Percentiles rank a stretch among this genome's conserved stretches.
Evolutionary conservation across 2,113 vertebrate species (phyloP).

Genomic region (Salvelinus sp.): DNA sequence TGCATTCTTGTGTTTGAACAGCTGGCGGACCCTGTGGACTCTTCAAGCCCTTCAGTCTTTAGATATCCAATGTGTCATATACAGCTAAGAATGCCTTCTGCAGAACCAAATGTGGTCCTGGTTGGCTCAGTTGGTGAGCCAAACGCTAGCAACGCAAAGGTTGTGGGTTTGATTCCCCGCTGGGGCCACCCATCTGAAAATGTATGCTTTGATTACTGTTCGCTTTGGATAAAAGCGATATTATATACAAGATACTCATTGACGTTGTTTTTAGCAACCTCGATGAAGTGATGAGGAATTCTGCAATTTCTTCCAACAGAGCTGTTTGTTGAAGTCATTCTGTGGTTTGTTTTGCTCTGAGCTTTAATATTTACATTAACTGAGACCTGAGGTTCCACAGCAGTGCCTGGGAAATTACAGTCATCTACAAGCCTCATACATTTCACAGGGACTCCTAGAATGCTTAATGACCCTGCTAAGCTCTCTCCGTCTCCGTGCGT

Average conservation of each 20-base stretch:
- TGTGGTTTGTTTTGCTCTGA: not conserved
- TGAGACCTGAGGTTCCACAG: slow-evolving; percentile 9
- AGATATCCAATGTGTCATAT: no score
- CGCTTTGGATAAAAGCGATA: no score
- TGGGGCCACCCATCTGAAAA: no score
- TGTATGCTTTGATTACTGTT: no score
- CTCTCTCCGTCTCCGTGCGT: not conserved
- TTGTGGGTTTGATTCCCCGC: no score
- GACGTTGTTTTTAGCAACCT: not conserved
- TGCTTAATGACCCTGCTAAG: slow-evolving; percentile 21
- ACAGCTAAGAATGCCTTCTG: no score
- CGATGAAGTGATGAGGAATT: not conserved
- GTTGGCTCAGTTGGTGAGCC: no score
- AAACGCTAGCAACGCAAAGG: no score
- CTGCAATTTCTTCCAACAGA: no score
- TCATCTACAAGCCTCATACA: slow-evolving; percentile 2
- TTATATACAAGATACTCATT: not conserved
- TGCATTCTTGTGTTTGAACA: not conserved
- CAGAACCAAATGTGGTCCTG: no score
- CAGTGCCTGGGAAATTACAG: slow-evolving; percentile 21
- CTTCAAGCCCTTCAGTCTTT: not conserved
- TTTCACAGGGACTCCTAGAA: slow-evolving; percentile 35
- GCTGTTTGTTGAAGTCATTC: not conserved
- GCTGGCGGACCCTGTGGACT: not conserved
- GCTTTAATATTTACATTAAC: slow-evolving; percentile 21